Evolutionary conservation across 1,140 invertebrate genomes (phyloP).

Genomic region (Macrobrachium nipponense): DNA sequence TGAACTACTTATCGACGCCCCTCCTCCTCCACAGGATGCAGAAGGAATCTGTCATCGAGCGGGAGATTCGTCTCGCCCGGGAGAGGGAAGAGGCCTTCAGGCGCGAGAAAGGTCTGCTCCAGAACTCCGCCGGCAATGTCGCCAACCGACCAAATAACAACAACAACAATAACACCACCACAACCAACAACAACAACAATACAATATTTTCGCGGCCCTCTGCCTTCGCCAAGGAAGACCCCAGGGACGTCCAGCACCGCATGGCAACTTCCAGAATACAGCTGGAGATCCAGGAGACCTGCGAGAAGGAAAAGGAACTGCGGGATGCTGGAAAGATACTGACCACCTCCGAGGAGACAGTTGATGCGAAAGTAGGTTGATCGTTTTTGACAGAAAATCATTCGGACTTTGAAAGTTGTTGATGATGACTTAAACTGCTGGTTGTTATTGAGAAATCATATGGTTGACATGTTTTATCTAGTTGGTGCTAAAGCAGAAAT

Average conservation of each 20-base stretch:
- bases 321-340: constrained; percentile 67
- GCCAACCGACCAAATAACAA: neutral
- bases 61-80: constrained; percentile 72
- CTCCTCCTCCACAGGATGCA: constrained; percentile 63
- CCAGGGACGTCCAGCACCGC: constrained; percentile 66
- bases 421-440: too few species aligned
- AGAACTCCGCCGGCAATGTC: neutral
- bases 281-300: constrained; percentile 70
- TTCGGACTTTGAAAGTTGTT: neutral
- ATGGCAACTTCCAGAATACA: constrained; percentile 70
- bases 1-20: neutral
- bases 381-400: neutral
- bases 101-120: constrained; percentile 67
- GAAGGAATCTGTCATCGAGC: constrained; percentile 74
- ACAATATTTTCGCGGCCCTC: neutral
- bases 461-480: too few species aligned
- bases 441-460: too few species aligned
- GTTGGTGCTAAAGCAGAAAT: too few species aligned
- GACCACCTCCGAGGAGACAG: constrained; percentile 69
- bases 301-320: constrained; percentile 68
- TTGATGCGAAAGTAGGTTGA: constrained; percentile 66
- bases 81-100: constrained; percentile 73
- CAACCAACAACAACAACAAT: constrained; percentile 7
- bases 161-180: neutral
- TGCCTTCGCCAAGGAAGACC: constrained; percentile 1